phyloP scores from a whole-genome alignment of 2,113 vertebrate genomes.

The Elachura formosa region DNA sequence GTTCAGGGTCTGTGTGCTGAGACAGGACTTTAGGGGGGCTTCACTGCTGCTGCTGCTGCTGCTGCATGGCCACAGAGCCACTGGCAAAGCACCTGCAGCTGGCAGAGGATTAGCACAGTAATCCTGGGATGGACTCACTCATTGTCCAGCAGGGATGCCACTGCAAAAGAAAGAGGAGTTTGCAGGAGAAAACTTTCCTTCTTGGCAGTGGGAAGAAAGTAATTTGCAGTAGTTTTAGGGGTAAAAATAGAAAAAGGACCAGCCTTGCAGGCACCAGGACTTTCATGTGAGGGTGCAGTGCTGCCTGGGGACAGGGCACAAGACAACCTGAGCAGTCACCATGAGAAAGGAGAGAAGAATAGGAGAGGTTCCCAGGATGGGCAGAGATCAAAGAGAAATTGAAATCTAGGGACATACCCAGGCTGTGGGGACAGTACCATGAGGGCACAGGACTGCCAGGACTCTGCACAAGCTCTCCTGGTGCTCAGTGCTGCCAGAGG shows the following conservation, averaged over 20 bases:
- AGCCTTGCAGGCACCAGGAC: not conserved
- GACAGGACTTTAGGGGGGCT: not conserved
- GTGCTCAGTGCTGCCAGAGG: not conserved
- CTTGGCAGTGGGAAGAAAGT: not conserved
- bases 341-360: not conserved
- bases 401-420: not conserved
- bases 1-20: not conserved
- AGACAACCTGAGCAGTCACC: not conserved
- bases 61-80: not conserved
- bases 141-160: not conserved
- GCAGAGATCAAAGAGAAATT: not conserved
- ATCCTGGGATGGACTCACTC: not conserved
- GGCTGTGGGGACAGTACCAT: not conserved
- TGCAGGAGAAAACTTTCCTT: not conserved
- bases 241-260: not conserved
- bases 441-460: not conserved
- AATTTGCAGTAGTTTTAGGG: not conserved
- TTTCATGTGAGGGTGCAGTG: not conserved
- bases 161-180: no score
- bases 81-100: not conserved
- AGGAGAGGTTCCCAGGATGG: not conserved
- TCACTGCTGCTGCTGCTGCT: not conserved
- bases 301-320: not conserved
- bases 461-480: not conserved
- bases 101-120: not conserved